phyloP scores from a whole-genome alignment of 1,140 invertebrate genomes.

The Teleopsis dalmanni region DNA sequence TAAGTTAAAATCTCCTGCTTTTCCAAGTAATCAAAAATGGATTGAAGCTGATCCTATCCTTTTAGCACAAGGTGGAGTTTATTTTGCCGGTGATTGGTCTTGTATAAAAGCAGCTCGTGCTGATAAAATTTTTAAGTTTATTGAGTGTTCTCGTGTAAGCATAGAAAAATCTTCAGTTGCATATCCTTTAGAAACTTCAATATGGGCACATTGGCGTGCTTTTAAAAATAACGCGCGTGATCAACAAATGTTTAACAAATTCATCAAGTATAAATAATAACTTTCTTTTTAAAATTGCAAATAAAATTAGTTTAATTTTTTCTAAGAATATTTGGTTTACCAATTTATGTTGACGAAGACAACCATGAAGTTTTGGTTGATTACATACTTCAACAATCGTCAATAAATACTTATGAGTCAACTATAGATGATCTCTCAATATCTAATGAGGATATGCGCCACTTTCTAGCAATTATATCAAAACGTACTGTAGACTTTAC shows the following conservation, averaged over 20 bases:
- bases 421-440: conserved; percentile 21
- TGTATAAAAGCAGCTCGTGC: conserved; percentile 16
- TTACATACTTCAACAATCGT: conserved; percentile 17
- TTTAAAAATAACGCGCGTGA: conserved; percentile 21
- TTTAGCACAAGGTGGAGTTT: conserved; percentile 31
- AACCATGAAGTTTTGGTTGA: conserved; percentile 18
- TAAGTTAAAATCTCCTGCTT: conserved; percentile 12
- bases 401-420: neutral
- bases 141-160: conserved; percentile 26
- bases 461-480: conserved; percentile 21
- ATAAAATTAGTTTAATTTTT: neutral
- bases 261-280: conserved; percentile 13
- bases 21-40: conserved; percentile 19
- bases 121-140: conserved; percentile 19
- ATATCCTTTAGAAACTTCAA: conserved; percentile 23
- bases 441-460: conserved; percentile 21
- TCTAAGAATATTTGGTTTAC: conserved; percentile 35
- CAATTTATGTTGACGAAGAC: conserved; percentile 26
- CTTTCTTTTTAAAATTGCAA: neutral
- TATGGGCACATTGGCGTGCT: conserved; percentile 36
- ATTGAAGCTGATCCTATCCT: conserved; percentile 26
- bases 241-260: conserved; percentile 13
- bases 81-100: conserved; percentile 34
- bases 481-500: conserved; percentile 20
- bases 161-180: conserved; percentile 13